Conservation (phyloP, 2,113 vertebrate species). For the Poicephalus meyeri region DNA sequence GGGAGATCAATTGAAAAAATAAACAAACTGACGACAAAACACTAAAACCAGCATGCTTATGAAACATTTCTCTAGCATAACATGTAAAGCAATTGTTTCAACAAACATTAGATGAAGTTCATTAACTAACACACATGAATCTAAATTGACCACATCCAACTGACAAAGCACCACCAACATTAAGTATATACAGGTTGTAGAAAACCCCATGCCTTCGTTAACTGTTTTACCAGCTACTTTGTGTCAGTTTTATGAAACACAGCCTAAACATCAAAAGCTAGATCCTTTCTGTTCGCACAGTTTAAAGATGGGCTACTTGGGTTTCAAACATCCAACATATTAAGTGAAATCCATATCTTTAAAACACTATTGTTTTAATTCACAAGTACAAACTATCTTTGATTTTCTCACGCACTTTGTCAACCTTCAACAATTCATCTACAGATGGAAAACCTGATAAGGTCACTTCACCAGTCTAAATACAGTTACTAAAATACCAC, state of each 20-base stretch:
- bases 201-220: not conserved
- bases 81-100: constrained; percentile 66
- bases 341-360: not conserved
- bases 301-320: not conserved
- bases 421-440: not conserved
- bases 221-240: not conserved
- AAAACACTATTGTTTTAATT: not conserved
- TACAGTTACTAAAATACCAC: not conserved
- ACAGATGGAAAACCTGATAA: not conserved
- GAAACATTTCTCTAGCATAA: constrained; percentile 50
- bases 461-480: not conserved
- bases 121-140: constrained; percentile 61
- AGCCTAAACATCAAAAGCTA: not conserved
- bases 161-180: constrained; percentile 61
- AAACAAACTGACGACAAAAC: constrained; percentile 70
- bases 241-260: not conserved
- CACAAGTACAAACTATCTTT: not conserved
- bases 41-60: constrained; percentile 73
- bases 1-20: constrained; percentile 43
- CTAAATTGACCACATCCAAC: constrained; percentile 66
- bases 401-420: not conserved
- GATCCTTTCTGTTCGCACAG: not conserved
- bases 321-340: not conserved
- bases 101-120: constrained; percentile 59
- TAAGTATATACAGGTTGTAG: not conserved